Evolutionary conservation across 2,797 vertebrate genomes (phyloP).

Genomic region (Podarcis lilfordi): DNA sequence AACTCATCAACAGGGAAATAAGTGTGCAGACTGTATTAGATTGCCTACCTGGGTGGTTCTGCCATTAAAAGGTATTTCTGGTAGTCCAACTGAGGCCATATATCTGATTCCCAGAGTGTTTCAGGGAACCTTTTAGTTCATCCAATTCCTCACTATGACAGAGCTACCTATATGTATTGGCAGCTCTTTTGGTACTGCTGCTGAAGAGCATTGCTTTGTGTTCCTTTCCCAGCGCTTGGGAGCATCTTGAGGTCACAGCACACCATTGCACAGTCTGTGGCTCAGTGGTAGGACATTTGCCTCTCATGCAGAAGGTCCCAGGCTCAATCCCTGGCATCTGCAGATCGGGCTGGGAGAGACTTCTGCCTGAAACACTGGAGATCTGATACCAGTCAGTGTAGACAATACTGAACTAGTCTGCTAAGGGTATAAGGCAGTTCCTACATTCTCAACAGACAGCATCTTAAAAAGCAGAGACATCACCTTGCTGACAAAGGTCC

Average conservation of each 20-base stretch:
- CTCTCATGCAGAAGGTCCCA: too few relatives aligned
- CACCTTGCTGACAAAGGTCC: too few relatives aligned
- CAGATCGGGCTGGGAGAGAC: too few relatives aligned
- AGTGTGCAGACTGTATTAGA: slow-evolving; percentile 27
- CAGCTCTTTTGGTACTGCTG: not conserved
- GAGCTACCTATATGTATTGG: not conserved
- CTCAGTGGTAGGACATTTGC: too few relatives aligned
- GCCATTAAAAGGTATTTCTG: not conserved
- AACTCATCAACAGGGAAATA: slow-evolving; percentile 9
- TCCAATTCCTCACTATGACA: not conserved
- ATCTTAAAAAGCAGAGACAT: too few relatives aligned
- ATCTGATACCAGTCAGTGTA: too few relatives aligned
- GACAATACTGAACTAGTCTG: too few relatives aligned
- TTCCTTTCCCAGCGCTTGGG: not conserved
- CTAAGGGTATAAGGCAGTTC: too few relatives aligned
- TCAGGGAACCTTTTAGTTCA: not conserved
- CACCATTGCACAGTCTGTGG: too few relatives aligned
- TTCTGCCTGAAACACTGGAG: too few relatives aligned
- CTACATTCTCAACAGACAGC: too few relatives aligned
- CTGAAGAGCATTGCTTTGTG: not conserved
- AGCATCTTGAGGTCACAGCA: not conserved
- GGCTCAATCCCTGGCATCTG: too few relatives aligned
- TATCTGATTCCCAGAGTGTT: not conserved
- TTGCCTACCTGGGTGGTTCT: not conserved
- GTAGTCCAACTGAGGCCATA: not conserved